Evolutionary conservation across 1,140 invertebrate species (phyloP), one percentile per base, ranked within the genome.

Genomic region (Anoplophora glabripennis): DNA sequence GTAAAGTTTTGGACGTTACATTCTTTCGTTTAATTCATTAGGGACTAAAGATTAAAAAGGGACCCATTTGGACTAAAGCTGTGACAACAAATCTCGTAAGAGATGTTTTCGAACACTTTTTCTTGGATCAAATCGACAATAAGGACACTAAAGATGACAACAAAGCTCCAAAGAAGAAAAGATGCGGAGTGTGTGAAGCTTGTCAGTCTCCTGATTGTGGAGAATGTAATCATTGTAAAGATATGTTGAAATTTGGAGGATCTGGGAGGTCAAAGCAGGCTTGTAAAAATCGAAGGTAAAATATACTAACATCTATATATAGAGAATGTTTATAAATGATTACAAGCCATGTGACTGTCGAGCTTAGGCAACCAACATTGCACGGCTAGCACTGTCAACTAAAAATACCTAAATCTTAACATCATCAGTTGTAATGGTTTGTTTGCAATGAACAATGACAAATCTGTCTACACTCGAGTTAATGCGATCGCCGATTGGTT

Each of bases 161-260:
- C 66, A 78, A 83, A 71, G 78, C 80, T 35, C 72, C 76, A 14
- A 76, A 80, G 57, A 79, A 80, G 28, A 84, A 81, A 34, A 77
- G 91, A 49, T 95, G 93, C 76, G 94, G 94, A 74, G 89, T 92
- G 57, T 98, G 94, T 75, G 92, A 94, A 67, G 90, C 92, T 1
- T 98, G 94, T 72, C 87, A 91, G 44, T 83, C 92, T 40, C 85
- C 87, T 5, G 93, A 97, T 74, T 98, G 95, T 74, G 89, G 92
- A 4, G 89, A 94, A 66, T 98, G 95, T 75, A 87, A 86, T 52
- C 94, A 93, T 75, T 97, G 95, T 77, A 89, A 90, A 72, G 94
- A 96, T 74, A 97, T 96, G 94, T 88, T 92, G 12, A 97, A 97
- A 77, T 97, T 94, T 74, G 94, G 94, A 3, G 95, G 94, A 0